phyloP scores from a whole-genome alignment of 2,113 vertebrate genomes.

The Lepus timidus region DNA sequence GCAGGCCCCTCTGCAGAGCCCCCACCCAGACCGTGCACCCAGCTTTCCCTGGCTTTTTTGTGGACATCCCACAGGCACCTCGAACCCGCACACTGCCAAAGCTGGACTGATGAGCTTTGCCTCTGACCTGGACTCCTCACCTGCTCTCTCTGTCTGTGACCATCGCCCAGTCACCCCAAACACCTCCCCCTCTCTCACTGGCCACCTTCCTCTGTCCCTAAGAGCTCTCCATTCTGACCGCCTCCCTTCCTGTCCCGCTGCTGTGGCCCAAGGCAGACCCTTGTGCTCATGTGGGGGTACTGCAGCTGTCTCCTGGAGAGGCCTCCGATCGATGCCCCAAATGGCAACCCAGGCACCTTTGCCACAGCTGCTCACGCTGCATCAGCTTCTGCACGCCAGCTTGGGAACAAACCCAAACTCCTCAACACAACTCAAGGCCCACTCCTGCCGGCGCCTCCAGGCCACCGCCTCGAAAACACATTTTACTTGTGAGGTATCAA shows the following conservation, averaged over 20 bases:
- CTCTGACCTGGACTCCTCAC: neutral
- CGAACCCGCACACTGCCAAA: neutral
- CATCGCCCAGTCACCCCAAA: neutral
- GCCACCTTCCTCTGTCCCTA: neutral
- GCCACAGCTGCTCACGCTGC: neutral
- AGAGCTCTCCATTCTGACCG: neutral
- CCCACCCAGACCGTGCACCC: neutral
- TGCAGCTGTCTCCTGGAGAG: neutral
- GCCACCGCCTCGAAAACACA: neutral
- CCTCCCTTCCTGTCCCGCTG: neutral
- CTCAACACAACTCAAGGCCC: neutral
- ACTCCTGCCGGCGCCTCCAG: neutral
- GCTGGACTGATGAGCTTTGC: neutral
- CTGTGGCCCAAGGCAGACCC: neutral
- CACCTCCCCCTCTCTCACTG: neutral
- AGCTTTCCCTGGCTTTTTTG: neutral
- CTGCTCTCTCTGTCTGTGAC: neutral
- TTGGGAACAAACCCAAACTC: constrained; percentile 6
- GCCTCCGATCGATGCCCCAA: neutral
- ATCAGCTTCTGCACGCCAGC: neutral
- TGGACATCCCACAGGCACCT: neutral
- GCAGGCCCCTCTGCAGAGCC: neutral
- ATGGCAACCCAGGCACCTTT: neutral
- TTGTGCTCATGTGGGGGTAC: neutral
- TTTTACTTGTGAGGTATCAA: neutral